These are phyloP conservation scores for Xiphias gladius DNA, from an alignment of 2,113 vertebrate genomes.

Conservation along the genomic window DNA sequence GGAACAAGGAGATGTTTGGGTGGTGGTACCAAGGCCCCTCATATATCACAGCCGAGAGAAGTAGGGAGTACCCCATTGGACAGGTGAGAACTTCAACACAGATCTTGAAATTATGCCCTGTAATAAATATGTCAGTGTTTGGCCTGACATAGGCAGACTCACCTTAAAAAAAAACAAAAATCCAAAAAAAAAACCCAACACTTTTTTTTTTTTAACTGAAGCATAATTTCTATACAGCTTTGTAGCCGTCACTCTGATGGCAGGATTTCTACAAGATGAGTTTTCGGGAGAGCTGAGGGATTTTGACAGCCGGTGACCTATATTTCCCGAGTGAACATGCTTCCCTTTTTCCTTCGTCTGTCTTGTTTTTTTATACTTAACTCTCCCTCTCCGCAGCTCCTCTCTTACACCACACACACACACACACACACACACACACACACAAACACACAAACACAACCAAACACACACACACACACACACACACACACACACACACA, in stretches of 20 bases:
- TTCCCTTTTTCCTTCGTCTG: neutral
- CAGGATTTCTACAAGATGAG: slow-evolving; percentile 11
- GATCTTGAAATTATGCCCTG: slow-evolving; percentile 2
- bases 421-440: neutral
- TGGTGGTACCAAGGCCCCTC: slow-evolving; percentile 3
- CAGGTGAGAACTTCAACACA: neutral
- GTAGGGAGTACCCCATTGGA: neutral
- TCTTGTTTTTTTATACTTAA: neutral
- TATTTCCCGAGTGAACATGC: slow-evolving; percentile 16
- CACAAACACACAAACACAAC: neutral
- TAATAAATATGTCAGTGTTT: slow-evolving; percentile 17
- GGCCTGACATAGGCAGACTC: neutral
- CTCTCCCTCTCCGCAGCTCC: slow-evolving; percentile 5
- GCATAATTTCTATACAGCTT: slow-evolving; percentile 11
- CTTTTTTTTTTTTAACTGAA: neutral
- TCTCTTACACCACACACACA: neutral
- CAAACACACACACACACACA: neutral
- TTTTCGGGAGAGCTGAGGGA: slow-evolving; percentile 14
- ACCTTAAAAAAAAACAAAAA: neutral
- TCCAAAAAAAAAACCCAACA: no score
- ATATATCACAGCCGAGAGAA: slow-evolving; percentile 20
- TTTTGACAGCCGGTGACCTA: slow-evolving; percentile 61
- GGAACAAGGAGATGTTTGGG: neutral
- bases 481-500: neutral
- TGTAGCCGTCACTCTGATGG: neutral